A percentile compares a stretch with the other conserved stretches of the same genome.
Evolutionary conservation across 2,888 invertebrate genomes (phyloP).

Genomic region (Platerodrilus igneus): DNA sequence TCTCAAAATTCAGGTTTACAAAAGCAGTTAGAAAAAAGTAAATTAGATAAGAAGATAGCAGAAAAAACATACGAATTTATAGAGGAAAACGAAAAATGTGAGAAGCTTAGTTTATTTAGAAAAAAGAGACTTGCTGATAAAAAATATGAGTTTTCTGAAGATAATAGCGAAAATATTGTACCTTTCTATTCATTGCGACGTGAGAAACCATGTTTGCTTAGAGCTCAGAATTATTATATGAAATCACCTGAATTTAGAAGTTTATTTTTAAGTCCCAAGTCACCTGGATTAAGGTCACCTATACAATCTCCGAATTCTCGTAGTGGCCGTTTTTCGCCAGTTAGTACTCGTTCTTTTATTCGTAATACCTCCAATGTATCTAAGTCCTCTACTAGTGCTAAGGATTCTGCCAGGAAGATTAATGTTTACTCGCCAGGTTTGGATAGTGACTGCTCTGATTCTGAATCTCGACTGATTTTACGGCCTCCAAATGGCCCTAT

Average conservation of each 20-base stretch:
- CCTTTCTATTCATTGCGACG: slow-evolving; percentile 59
- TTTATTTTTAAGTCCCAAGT: slow-evolving; percentile 44
- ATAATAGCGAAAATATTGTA: slow-evolving; percentile 62
- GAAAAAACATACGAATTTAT: slow-evolving; percentile 82
- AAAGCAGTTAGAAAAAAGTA: slow-evolving; percentile 37
- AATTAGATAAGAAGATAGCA: slow-evolving; percentile 52
- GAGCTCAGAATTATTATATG: slow-evolving; percentile 38
- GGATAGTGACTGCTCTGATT: slow-evolving; percentile 47
- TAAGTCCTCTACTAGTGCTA: slow-evolving; percentile 45
- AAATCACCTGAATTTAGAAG: slow-evolving; percentile 43
- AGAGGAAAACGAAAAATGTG: slow-evolving; percentile 78
- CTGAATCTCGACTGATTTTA: slow-evolving; percentile 44
- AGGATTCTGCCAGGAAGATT: slow-evolving; percentile 43
- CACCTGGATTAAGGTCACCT: slow-evolving; percentile 41
- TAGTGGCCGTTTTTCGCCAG: slow-evolving; percentile 44
- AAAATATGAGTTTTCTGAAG: slow-evolving; percentile 87
- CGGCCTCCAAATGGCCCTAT: slow-evolving; percentile 37
- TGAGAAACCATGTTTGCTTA: slow-evolving; percentile 42
- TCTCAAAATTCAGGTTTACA: slow-evolving; percentile 39
- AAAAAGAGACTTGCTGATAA: slow-evolving; percentile 84
- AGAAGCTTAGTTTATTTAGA: slow-evolving; percentile 80
- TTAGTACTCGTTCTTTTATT: slow-evolving; percentile 37
- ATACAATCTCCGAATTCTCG: slow-evolving; percentile 47
- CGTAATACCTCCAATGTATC: slow-evolving; percentile 45
- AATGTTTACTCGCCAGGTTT: slow-evolving; percentile 47